A percentile compares a stretch with the other conserved stretches of the same genome.
phyloP scores from a whole-genome alignment of 2,888 invertebrate genomes.

The Thecophora atra region DNA sequence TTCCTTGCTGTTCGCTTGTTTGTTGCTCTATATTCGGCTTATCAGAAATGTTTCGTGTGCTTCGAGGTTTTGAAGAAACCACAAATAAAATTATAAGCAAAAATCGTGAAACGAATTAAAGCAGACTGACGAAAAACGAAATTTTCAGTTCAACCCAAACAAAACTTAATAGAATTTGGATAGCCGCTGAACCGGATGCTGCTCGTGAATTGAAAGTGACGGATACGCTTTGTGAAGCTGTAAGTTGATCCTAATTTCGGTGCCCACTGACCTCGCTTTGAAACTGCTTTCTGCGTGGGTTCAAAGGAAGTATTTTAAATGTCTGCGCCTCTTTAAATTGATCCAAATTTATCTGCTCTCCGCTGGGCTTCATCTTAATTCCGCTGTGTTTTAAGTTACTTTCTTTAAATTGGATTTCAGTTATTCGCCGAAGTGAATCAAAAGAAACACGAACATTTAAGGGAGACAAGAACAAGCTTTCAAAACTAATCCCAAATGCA shows the following conservation, averaged over 20 bases:
- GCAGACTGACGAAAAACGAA: too few relatives aligned
- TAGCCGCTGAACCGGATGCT: constrained; percentile 26
- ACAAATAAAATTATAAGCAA: background rate
- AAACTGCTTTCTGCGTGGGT: background rate
- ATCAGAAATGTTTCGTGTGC: constrained; percentile 8
- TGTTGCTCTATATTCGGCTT: constrained; percentile 26
- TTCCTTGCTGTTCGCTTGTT: constrained; percentile 12
- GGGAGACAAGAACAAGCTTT: too few relatives aligned
- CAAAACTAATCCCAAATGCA: too few relatives aligned
- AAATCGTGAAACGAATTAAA: constrained; percentile 3
- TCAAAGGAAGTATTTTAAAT: too few relatives aligned
- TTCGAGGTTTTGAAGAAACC: background rate
- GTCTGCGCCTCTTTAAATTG: background rate
- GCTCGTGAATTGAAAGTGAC: constrained; percentile 26
- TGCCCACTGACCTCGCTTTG: background rate
- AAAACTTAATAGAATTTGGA: constrained; percentile 21
- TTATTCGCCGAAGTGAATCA: background rate
- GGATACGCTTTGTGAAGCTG: constrained; percentile 4
- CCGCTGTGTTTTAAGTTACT: background rate
- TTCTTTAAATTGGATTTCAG: background rate
- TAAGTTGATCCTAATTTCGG: background rate
- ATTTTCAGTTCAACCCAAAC: background rate
- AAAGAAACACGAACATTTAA: too few relatives aligned
- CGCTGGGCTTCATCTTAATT: background rate
- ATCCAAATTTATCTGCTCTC: background rate